phyloP scores from a whole-genome alignment of 2,888 invertebrate genomes.

The Esperia sulphurella region DNA sequence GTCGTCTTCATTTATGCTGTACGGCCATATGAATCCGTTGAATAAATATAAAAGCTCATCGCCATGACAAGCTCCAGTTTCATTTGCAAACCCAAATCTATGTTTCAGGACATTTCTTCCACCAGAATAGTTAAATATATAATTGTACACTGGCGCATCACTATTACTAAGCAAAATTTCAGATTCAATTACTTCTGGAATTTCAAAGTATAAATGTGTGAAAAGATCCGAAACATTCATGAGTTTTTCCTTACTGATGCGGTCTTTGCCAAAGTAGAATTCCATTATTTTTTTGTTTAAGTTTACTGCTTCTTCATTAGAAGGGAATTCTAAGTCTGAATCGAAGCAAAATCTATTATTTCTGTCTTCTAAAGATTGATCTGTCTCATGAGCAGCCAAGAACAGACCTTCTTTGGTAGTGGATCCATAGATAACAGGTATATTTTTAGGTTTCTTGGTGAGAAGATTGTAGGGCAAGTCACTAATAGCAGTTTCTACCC shows the following conservation, averaged over 20 bases:
- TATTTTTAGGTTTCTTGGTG: constrained; percentile 33
- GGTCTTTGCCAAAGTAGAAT: constrained; percentile 67
- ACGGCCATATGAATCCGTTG: constrained; percentile 44
- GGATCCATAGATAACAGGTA: constrained; percentile 49
- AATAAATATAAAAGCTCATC: constrained; percentile 67
- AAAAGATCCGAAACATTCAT: constrained; percentile 53
- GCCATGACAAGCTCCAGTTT: constrained; percentile 54
- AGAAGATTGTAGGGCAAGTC: constrained; percentile 61
- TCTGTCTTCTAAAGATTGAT: constrained; percentile 37
- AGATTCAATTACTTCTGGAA: constrained; percentile 54
- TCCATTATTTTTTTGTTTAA: constrained; percentile 43
- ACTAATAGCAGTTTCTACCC: constrained; percentile 47
- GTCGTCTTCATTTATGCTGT: constrained; percentile 41
- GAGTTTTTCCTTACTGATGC: constrained; percentile 49
- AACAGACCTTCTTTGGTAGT: constrained; percentile 59
- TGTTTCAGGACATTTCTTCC: constrained; percentile 52
- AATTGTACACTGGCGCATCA: constrained; percentile 49
- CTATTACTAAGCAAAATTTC: constrained; percentile 29
- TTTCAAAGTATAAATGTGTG: constrained; percentile 62
- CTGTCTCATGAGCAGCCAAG: constrained; percentile 29
- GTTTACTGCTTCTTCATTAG: constrained; percentile 40
- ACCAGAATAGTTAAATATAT: constrained; percentile 57
- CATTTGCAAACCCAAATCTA: constrained; percentile 33
- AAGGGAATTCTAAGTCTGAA: constrained; percentile 53
- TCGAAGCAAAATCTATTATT: constrained; percentile 55